phyloP scores from a whole-genome alignment of 2,888 invertebrate genomes.

The Cryptophagus acutangulus region DNA sequence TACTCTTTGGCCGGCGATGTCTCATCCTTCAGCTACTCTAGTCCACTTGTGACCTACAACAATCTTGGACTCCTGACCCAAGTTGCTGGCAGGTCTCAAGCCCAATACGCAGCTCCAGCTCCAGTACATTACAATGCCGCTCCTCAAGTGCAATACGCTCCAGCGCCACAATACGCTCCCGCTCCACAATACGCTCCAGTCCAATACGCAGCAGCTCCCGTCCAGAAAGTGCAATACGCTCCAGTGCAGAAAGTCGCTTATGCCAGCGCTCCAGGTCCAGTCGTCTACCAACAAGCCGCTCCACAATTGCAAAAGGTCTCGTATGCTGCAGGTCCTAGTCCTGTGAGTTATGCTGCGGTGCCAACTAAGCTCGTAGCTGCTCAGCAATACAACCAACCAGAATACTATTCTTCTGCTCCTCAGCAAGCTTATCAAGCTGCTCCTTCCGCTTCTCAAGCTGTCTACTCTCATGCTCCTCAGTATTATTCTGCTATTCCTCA shows the following conservation, averaged over 20 bases:
- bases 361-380: conserved; percentile 8
- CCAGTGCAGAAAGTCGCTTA: conserved; percentile 2
- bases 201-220: conserved; percentile 18
- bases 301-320: conserved; percentile 4
- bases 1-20: conserved; percentile 45
- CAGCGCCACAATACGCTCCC: conserved; percentile 13
- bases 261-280: background rate
- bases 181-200: conserved; percentile 10
- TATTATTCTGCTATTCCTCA: conserved; percentile 23
- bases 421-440: conserved; percentile 20
- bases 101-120: conserved; percentile 19
- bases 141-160: conserved; percentile 13
- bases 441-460: conserved; percentile 21
- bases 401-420: conserved; percentile 13
- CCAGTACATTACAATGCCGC: conserved; percentile 19
- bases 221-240: conserved; percentile 20
- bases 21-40: conserved; percentile 44
- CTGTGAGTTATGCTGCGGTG: conserved; percentile 7
- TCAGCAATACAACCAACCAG: conserved; percentile 7
- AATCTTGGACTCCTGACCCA: conserved; percentile 41
- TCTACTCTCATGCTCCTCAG: conserved; percentile 26
- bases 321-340: conserved; percentile 9
- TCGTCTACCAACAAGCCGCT: conserved; percentile 16
- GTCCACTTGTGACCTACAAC: conserved; percentile 43
- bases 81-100: conserved; percentile 31